A percentile compares a stretch with the other conserved stretches of the same genome.
phyloP scores from a whole-genome alignment of 2,113 vertebrate genomes.

The Hydrolagus affinis region DNA sequence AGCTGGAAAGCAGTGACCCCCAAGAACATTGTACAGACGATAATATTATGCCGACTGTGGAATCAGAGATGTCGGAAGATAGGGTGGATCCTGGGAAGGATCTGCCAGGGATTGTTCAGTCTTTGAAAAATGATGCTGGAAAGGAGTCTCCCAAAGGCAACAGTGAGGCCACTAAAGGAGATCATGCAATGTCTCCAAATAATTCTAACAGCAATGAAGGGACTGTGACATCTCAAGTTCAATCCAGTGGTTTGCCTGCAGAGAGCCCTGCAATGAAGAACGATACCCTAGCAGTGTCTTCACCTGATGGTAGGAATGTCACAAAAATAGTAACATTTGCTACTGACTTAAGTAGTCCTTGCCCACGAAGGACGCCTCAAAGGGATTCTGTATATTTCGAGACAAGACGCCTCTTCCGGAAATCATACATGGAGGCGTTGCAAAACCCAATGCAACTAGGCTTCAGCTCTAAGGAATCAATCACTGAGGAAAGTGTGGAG shows the following conservation, averaged over 20 bases:
- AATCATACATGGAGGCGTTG: slow-evolving; percentile 74
- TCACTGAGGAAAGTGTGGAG: slow-evolving; percentile 51
- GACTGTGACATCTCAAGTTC: background rate
- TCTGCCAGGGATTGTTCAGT: background rate
- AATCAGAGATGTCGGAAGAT: slow-evolving; percentile 39
- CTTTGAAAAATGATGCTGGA: background rate
- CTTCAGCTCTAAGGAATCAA: slow-evolving; percentile 64
- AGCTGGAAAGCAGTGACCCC: slow-evolving; percentile 58
- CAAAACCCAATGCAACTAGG: slow-evolving; percentile 72
- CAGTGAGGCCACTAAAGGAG: background rate
- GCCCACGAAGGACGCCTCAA: slow-evolving; percentile 45
- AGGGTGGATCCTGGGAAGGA: background rate
- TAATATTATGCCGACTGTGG: slow-evolving; percentile 52
- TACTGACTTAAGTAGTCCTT: slow-evolving; percentile 54
- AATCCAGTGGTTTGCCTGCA: background rate
- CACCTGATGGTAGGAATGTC: slow-evolving; percentile 39
- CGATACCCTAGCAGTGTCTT: background rate
- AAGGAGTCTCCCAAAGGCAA: background rate
- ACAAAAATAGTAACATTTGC: slow-evolving; percentile 52
- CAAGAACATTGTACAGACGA: slow-evolving; percentile 40
- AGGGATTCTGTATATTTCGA: slow-evolving; percentile 57
- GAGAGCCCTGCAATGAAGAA: no score
- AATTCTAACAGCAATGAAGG: background rate
- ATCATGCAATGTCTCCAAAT: background rate
- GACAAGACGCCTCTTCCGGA: slow-evolving; percentile 63